phyloP scores from a whole-genome alignment of 2,888 invertebrate species.

The Napeogenes inachia region DNA sequence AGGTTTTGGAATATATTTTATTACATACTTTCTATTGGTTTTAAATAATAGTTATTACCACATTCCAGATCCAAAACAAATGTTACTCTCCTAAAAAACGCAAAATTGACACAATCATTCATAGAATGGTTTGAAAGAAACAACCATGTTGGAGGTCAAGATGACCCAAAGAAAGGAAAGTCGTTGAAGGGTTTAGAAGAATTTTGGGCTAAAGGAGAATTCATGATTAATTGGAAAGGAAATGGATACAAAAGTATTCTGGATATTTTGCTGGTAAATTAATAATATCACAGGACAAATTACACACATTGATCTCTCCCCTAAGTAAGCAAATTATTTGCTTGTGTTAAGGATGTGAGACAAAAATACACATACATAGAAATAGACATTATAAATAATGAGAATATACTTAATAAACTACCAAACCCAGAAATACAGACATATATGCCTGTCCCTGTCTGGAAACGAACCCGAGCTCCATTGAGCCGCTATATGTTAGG shows the following conservation, averaged over 20 bases:
- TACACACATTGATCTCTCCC: too few species aligned
- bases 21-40: neutral
- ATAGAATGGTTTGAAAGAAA: constrained; percentile 80
- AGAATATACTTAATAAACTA: too few species aligned
- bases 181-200: constrained; percentile 80
- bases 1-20: too few species aligned
- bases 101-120: constrained; percentile 63
- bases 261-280: constrained; percentile 81
- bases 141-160: constrained; percentile 81
- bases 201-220: constrained; percentile 83
- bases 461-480: too few species aligned
- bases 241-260: constrained; percentile 83
- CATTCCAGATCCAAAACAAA: constrained; percentile 49
- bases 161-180: constrained; percentile 60
- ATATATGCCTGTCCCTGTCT: too few species aligned
- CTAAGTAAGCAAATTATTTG: neutral
- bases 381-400: too few species aligned
- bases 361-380: too few species aligned
- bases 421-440: too few species aligned
- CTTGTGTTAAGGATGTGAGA: too few species aligned
- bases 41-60: neutral
- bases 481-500: too few species aligned
- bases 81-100: constrained; percentile 48
- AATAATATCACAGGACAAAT: too few species aligned
- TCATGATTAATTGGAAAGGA: constrained; percentile 84